Base-by-base conservation (phyloP, 2,888 invertebrate genomes). In the Leucoma salicis region DNA sequence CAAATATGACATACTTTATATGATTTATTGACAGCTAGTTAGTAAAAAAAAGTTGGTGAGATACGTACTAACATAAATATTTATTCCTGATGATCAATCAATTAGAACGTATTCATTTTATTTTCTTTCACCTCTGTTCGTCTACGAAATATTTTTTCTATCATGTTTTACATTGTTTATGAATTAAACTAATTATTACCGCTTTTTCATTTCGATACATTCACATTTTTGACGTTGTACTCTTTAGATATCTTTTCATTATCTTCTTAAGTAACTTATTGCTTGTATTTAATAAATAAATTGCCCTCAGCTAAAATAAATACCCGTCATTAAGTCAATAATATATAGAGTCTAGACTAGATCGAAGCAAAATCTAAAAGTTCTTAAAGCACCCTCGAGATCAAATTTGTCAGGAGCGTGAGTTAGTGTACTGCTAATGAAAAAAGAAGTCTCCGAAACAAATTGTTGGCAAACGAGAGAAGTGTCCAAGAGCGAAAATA, bases 401-500 rank as follows among this genome's bases (percentile, higher is more conserved):
- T 75, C 76, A 78, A 79, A 82, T 84, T 82, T 80, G 80, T 80
- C 72, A 75, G 72, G 62, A 71, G 63, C 61, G 66, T 70, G 70
- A 82, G 70, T 76, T 71, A 74, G 65, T 65, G 64, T 73, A 70
- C 66, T 60, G 70, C 69, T 65, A 64, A 61, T 46, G 53, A 64
- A 70, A 72, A 78, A 86, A 85, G 13, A 84, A 82, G 74, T 74
- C 70, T 29, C 77, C 80, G 63, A 85, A 85, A 85, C 85, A 84
- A 86, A 82, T 86, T 84, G 84, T 85, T 83, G 76, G 82, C 85
- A 81, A 86, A 82, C 82, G 78, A 71, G 75, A 75, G 76, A 84
- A 85, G 84, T 86, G 86, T 84, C 86, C 79, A 75, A 78, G 75
- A 82, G 78, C 79, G 73, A 85, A 87, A 85, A 86, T 86, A 87